Base-by-base conservation (phyloP, 35 echinoderm and acorn worm species). In the Anneissia japonica region DNA sequence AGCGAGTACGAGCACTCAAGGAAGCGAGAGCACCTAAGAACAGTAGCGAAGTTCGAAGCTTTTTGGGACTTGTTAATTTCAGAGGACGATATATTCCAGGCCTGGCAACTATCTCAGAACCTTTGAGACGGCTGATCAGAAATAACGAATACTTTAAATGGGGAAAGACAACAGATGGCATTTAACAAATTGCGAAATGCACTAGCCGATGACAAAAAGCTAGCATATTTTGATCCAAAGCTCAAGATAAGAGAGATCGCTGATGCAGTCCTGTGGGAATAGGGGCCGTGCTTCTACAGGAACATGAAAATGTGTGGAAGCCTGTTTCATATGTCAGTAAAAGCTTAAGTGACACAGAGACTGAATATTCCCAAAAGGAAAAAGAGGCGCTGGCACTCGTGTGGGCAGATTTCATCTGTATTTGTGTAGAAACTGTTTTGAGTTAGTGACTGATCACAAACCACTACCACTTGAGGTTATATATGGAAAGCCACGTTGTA, bases 51-150 rank as follows among this genome's bases (percentile, higher is more conserved):
- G 37, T 97, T 0, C 84, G 90, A 31, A 97, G 90, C 34, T 92
- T 97, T 36, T 46, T 92, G 37, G 90, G 94, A 51, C 79, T 89
- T 39, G 94, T 86, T 5, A 78, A 92, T 10, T 97, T 46, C 56
- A 72, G 78, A 39, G 35, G 77, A 38, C 37, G 74, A 46, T 92
- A 79, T 73, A 92, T 97, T 0, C 87, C 81, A 35, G 72, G 92
- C 75, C 64, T 96, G 5, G 93, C 86, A 1, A 96, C 89, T 0
- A 46, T 86, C 34, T 72, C 89, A 30, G 85, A 91, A 86, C 93
- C 93, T 32, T 39, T 90, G 17, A 19, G 88, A 16, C 39, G 34
- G 51, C 34, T 89, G 39, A 75, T 74, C 2, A 84, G 76, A 37
- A 87, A 90, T 28, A 33, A 55, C 35, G 55, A 36, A 46, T 13